Percentiles rank a stretch among this genome's conserved stretches.
phyloP scores from a whole-genome alignment of 2,797 vertebrate genomes.

The Cossypha heuglini region DNA sequence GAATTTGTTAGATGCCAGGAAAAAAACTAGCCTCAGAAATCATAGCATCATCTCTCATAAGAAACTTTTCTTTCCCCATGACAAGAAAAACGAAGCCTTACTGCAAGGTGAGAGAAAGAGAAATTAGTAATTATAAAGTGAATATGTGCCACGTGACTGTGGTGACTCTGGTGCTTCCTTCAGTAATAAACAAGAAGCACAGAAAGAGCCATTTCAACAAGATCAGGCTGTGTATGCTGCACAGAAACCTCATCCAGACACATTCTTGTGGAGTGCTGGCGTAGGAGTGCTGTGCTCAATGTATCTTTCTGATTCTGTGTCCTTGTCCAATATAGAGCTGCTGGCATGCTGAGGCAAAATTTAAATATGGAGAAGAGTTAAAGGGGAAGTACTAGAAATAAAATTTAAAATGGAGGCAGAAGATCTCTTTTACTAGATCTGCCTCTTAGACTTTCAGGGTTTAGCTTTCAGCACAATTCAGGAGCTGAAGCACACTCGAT shows the following conservation, averaged over 20 bases:
- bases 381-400: not conserved
- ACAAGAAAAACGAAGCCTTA: not conserved
- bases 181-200: not conserved
- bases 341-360: not conserved
- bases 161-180: not conserved
- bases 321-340: not conserved
- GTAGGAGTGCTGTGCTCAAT: not conserved
- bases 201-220: not conserved
- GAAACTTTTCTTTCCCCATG: not conserved
- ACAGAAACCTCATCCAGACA: not conserved
- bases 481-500: not conserved
- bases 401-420: not conserved
- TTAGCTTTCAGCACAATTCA: not conserved
- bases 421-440: not conserved
- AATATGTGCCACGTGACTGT: not conserved
- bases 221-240: not conserved
- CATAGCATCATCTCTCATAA: not conserved
- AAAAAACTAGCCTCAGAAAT: not conserved
- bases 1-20: not conserved
- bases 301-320: not conserved
- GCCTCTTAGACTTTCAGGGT: not conserved
- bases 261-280: not conserved
- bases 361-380: not conserved
- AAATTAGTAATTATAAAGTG: not conserved
- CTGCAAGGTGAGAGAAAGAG: not conserved